Evolutionary conservation across 2,797 vertebrate genomes (phyloP), one percentile per base, ranked within the genome.

Genomic region (Cirrhinus mrigala): DNA sequence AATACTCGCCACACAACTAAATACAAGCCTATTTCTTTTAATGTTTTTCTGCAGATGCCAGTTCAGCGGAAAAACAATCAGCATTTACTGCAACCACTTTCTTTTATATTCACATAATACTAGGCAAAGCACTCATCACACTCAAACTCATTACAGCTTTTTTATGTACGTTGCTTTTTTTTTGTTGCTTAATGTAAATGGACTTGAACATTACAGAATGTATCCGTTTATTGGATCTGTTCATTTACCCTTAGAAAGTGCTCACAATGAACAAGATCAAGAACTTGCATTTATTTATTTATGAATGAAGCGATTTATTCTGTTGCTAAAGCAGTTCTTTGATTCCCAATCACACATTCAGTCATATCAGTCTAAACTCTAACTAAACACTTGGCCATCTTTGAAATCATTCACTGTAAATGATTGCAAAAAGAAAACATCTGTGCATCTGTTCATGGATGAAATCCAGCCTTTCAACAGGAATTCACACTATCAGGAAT

Each of bases 41-140:
- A 48, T 50, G 44, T 18, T n/a, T 33, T 68, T 29, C 8, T 37
- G 14, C 33, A 46, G 24, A 52, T 14, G 62, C 44, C 50, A 46
- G 44, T 66, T 66, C 50, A n/a, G 27, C 46, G 2, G 15, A 68
- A 56, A 84, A 48, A 62, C 11, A n/a, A 76, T 66, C 9, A 24
- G 29, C 48, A 77, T 84, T 56, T 69, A 68, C 10, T 40, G 46
- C 60, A 75, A 83, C 16, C 16, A 15, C 29, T 80, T 80, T 80
- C 22, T 44, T 83, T 83, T 77, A 75, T 75, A 33, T 54, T 54
- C 48, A 69, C 20, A 56, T 52, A 54, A 56, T 58, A 46, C 62
- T 7, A 64, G 12, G 24, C 12, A 71, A 79, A 74, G 46, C 64
- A 70, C n/a, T 69, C 33, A 78, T 68, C 69, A 40, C 50, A 46